Evolutionary conservation across 2,888 invertebrate genomes (phyloP), one percentile per base, ranked within the genome.

Genomic region (Tigriopus californicus): DNA sequence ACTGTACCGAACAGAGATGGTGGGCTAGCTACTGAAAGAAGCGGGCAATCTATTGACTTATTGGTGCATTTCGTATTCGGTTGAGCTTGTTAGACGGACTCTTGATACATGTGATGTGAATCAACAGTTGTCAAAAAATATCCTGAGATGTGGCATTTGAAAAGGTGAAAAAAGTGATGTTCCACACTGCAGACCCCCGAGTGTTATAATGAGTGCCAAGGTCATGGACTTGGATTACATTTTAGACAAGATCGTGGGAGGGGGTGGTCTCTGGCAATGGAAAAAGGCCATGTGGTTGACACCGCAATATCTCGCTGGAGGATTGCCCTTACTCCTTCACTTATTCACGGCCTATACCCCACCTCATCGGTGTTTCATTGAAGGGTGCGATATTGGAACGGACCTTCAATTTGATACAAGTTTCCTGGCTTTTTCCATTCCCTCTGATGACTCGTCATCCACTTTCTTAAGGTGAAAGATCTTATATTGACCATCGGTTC

Each of bases 321-420:
- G 54, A 54, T 10, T 54, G 18, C 54, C 54, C 6, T 15, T 54
- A 8, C 40, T 54, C 10, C 40, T 54, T 10, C 54, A 54, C 54
- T 41, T 54, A 41, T 54, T 54, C 15, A 40, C 54, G 8, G 54
- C 54, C 41, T 54, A 41, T 41, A 41, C 40, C 2, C 54, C 54
- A 11, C 18, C 18, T 41, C 54, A 54, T 40, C 33, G 54, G 41
- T 54, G 54, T 41, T 41, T 8, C 4, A 41, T 54, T 41, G 40
- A 24, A 18, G 40, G 24, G 10, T 54, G 54, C 40, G 41, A 54
- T 54, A 2, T 11, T 2, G n/a, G 15, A 25, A 41, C 33, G 10
- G 10, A 44, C 10, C 44, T 4, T 44, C 15, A 4, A 44, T 44
- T 44, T 10, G 10, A 44, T 18, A 5, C n/a, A 6, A 18, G 15